A percentile compares a stretch with the other conserved stretches of the same genome.
phyloP scores from a whole-genome alignment of 2,113 vertebrate genomes.

The Anolis carolinensis region DNA sequence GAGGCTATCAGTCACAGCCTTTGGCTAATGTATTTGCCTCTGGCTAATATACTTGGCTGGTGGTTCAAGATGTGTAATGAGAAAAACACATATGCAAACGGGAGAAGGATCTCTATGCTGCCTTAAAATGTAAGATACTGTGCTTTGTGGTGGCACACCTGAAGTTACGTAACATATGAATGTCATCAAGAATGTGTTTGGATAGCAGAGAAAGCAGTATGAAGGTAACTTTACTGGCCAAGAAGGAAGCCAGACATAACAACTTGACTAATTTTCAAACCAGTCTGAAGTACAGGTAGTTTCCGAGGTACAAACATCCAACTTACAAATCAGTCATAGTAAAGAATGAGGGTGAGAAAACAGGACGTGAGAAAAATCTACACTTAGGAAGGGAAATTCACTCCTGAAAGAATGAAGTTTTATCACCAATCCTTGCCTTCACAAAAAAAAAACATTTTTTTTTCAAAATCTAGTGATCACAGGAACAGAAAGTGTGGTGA shows the following conservation, averaged over 20 bases:
- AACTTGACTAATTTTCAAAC: background rate
- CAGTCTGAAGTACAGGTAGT: background rate
- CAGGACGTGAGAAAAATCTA: too few relatives aligned
- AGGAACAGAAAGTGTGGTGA: too few relatives aligned
- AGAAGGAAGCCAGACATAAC: background rate
- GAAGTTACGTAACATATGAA: background rate
- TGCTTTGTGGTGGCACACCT: background rate
- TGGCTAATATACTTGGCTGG: too few relatives aligned
- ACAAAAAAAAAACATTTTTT: too few relatives aligned
- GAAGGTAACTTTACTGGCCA: background rate
- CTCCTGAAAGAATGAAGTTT: too few relatives aligned
- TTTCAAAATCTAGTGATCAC: too few relatives aligned
- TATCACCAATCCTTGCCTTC: too few relatives aligned
- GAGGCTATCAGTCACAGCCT: background rate
- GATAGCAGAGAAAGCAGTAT: background rate
- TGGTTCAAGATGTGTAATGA: background rate
- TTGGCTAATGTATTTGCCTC: constrained; percentile 13
- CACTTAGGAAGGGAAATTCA: too few relatives aligned
- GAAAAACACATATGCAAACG: background rate
- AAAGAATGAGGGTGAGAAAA: too few relatives aligned
- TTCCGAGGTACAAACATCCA: too few relatives aligned
- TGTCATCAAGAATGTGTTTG: background rate
- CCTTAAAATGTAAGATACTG: background rate
- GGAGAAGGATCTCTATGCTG: background rate
- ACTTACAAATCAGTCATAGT: too few relatives aligned